A percentile compares a stretch with the other conserved stretches of the same genome.
Conservation (phyloP, 2,113 vertebrate species). For the Nerophis lumbriciformis region DNA sequence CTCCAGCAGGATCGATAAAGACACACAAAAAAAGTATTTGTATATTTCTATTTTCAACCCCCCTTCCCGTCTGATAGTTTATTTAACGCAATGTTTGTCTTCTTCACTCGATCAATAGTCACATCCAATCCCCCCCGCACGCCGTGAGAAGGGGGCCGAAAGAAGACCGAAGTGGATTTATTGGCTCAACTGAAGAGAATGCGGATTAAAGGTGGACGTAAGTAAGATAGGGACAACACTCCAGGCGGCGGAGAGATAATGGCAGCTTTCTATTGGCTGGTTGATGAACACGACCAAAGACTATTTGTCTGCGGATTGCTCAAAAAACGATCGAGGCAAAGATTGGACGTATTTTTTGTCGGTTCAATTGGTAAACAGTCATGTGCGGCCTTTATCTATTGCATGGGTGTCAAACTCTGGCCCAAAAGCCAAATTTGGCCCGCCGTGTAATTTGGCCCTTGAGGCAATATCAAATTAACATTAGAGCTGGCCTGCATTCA, state of each 20-base stretch:
- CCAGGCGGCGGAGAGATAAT: not conserved
- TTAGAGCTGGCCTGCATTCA: too few species aligned
- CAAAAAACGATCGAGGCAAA: not conserved
- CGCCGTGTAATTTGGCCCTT: too few species aligned
- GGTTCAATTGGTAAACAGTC: not conserved
- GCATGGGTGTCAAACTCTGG: too few species aligned
- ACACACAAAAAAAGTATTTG: too few species aligned
- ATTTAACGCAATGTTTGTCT: not conserved
- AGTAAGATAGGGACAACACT: conserved; percentile 8
- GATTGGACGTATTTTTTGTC: not conserved
- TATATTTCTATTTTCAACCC: not conserved
- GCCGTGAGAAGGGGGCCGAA: not conserved
- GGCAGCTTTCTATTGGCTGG: conserved; percentile 8
- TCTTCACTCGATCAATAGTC: conserved; percentile 30
- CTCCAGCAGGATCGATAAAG: not conserved
- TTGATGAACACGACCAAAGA: conserved; percentile 13
- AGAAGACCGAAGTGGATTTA: conserved; percentile 18
- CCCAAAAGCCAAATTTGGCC: too few species aligned
- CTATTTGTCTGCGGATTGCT: not conserved
- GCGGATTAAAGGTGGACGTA: not conserved
- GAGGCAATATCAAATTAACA: too few species aligned
- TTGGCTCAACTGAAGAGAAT: not conserved
- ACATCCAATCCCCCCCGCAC: conserved; percentile 14
- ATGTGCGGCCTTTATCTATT: not conserved
- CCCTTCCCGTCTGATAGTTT: too few species aligned